Percentiles rank a stretch among this genome's conserved stretches.
Conservation (phyloP, 2,113 vertebrate genomes). For the Emydura subglobosa region DNA sequence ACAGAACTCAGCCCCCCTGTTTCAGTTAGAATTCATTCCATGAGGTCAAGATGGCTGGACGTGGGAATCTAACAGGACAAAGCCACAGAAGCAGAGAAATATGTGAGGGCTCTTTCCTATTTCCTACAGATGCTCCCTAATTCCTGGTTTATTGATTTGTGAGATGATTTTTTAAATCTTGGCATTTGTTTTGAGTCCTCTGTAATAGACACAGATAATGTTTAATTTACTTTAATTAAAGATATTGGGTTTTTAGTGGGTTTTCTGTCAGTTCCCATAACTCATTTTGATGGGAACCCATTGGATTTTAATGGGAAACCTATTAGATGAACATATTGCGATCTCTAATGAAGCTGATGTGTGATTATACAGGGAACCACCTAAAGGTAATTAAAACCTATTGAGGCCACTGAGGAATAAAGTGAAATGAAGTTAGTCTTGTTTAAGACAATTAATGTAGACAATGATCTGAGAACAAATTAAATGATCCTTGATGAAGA, state of each 20-base stretch:
- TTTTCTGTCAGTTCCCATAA: constrained; percentile 73
- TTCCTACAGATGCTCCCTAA: neutral
- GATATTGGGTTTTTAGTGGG: constrained; percentile 69
- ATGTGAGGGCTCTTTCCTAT: neutral
- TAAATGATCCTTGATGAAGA: constrained; percentile 76
- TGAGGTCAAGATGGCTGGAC: neutral
- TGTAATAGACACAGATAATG: constrained; percentile 56
- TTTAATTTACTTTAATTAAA: constrained; percentile 76
- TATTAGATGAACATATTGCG: constrained; percentile 82
- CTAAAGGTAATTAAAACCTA: constrained; percentile 84
- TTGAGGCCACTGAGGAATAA: constrained; percentile 76
- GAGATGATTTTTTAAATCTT: neutral
- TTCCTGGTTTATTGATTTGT: neutral
- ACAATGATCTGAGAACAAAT: constrained; percentile 79
- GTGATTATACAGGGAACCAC: constrained; percentile 69
- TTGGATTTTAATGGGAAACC: constrained; percentile 83
- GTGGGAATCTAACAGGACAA: neutral
- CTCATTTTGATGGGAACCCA: constrained; percentile 81
- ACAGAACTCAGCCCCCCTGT: neutral
- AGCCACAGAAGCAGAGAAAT: neutral
- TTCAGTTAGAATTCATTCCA: neutral
- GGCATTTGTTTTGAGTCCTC: constrained; percentile 45
- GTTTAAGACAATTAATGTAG: constrained; percentile 83
- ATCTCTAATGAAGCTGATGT: constrained; percentile 81
- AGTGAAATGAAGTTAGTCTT: constrained; percentile 80